Conservation (phyloP, 2,888 invertebrate species). For the Chironomus riparius region DNA sequence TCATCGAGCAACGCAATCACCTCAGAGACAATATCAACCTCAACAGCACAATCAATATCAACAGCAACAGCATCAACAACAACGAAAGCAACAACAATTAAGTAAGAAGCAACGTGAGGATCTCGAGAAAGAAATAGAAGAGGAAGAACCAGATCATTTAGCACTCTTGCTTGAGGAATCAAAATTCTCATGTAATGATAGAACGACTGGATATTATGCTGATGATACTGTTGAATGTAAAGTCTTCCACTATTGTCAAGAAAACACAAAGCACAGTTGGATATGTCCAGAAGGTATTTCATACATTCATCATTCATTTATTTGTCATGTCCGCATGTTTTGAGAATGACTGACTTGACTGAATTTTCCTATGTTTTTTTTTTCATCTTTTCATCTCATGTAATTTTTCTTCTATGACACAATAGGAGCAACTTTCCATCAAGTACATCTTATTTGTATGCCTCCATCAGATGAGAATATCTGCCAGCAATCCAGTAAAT, state of each 20-base stretch:
- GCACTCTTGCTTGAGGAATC: slow-evolving; percentile 69
- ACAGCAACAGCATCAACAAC: slow-evolving; percentile 32
- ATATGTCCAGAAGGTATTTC: slow-evolving; percentile 80
- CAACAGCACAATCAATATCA: slow-evolving; percentile 35
- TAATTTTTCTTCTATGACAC: neutral
- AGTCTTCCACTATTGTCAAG: slow-evolving; percentile 90
- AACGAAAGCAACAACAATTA: slow-evolving; percentile 36
- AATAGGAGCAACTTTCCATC: slow-evolving; percentile 37
- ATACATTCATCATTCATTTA: slow-evolving; percentile 52
- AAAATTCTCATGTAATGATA: slow-evolving; percentile 69
- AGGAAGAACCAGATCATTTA: slow-evolving; percentile 78
- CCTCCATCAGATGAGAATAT: slow-evolving; percentile 82
- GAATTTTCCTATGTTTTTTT: no score
- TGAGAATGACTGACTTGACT: neutral
- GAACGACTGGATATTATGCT: slow-evolving; percentile 83
- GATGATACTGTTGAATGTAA: slow-evolving; percentile 82
- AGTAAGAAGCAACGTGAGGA: slow-evolving; percentile 32
- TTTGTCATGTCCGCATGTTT: slow-evolving; percentile 48
- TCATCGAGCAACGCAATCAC: neutral
- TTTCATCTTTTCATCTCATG: neutral
- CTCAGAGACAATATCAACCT: slow-evolving; percentile 30
- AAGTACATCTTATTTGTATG: slow-evolving; percentile 90
- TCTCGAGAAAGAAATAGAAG: slow-evolving; percentile 56
- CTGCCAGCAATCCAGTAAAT: slow-evolving; percentile 80
- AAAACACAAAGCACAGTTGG: slow-evolving; percentile 84